Conservation (phyloP, 2,113 vertebrate species). For the Corynorhinus townsendii region DNA sequence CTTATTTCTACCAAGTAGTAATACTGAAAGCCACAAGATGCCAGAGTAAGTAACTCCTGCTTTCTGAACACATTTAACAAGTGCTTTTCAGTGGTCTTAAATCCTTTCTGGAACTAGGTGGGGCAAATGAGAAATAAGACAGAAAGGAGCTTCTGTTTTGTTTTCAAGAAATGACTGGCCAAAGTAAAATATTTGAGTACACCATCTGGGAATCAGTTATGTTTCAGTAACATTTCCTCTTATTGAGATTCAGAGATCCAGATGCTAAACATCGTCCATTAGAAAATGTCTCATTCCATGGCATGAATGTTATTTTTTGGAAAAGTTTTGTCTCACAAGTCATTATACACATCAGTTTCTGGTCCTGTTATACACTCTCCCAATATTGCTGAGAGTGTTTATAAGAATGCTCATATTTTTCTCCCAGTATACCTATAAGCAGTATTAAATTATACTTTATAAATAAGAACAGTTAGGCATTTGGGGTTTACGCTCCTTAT, state of each 20-base stretch:
- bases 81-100: neutral
- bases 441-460: neutral
- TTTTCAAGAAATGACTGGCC: neutral
- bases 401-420: neutral
- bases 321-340: neutral
- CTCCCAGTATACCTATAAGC: neutral
- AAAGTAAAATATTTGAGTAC: neutral
- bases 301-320: neutral
- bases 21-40: slow-evolving; percentile 46
- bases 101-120: neutral
- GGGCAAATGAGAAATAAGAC: slow-evolving; percentile 5
- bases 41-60: neutral
- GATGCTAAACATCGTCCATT: neutral
- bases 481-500: neutral
- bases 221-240: neutral
- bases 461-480: neutral
- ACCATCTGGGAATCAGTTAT: neutral
- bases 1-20: slow-evolving; percentile 20
- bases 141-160: neutral
- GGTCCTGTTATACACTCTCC: neutral
- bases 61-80: slow-evolving; percentile 30
- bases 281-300: neutral
- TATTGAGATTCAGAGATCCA: neutral
- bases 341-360: neutral
- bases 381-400: neutral